phyloP scores from a whole-genome alignment of 1,140 invertebrate genomes.

The Zaprionus nigranus region DNA sequence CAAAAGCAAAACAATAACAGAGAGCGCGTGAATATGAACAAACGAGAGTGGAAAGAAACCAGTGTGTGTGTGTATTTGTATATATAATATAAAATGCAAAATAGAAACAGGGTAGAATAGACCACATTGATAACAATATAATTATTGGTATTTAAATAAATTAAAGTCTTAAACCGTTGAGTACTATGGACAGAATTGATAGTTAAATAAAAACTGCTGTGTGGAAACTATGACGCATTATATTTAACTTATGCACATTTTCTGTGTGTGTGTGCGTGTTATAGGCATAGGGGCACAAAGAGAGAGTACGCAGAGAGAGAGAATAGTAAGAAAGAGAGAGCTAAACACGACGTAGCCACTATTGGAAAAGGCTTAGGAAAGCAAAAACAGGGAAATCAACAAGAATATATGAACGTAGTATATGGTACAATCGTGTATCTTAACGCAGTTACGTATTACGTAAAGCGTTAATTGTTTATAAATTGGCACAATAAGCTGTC shows the following conservation, averaged over 20 bases:
- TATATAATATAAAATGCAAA: slow-evolving; percentile 19
- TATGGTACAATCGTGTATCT: neutral
- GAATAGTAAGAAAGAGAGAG: slow-evolving; percentile 14
- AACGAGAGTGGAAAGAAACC: slow-evolving; percentile 42
- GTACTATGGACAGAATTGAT: neutral
- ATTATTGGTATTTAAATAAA: neutral
- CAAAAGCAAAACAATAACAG: slow-evolving; percentile 81
- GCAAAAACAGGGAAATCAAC: slow-evolving; percentile 30
- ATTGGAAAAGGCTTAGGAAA: slow-evolving; percentile 29
- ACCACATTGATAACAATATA: slow-evolving; percentile 26
- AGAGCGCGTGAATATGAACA: slow-evolving; percentile 55
- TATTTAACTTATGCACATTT: slow-evolving; percentile 16
- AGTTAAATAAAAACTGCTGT: slow-evolving; percentile 1
- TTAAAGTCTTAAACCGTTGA: neutral
- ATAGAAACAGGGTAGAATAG: slow-evolving; percentile 2
- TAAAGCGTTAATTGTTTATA: slow-evolving; percentile 39
- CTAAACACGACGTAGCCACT: slow-evolving; percentile 16
- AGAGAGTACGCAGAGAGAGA: slow-evolving; percentile 27
- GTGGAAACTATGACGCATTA: slow-evolving; percentile 47
- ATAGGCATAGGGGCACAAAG: slow-evolving; percentile 4
- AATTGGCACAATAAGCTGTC: slow-evolving; percentile 43
- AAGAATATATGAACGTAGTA: slow-evolving; percentile 12
- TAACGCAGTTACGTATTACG: slow-evolving; percentile 17
- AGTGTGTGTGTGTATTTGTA: slow-evolving; percentile 19
- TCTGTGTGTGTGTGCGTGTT: slow-evolving; percentile 21